These are phyloP conservation scores for Drosophila seguyi DNA, from an alignment of 1,140 invertebrate genomes.

Conservation along the genomic window DNA sequence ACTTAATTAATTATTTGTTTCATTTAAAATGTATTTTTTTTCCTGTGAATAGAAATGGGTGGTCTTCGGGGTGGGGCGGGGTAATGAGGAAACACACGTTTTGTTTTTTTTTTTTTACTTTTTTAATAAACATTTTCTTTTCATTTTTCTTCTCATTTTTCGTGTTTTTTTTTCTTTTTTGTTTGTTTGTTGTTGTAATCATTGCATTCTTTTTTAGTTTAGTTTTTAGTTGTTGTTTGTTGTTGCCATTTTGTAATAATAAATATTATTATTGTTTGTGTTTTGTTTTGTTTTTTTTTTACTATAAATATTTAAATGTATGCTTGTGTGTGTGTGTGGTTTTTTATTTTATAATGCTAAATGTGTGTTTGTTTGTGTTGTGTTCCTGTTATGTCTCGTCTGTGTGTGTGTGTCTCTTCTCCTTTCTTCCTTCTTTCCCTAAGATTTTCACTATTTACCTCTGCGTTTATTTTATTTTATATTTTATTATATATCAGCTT, in stretches of 20 bases:
- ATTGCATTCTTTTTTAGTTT: constrained; percentile 56
- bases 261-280: constrained; percentile 69
- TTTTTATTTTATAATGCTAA: constrained; percentile 50
- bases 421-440: constrained; percentile 45
- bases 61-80: background rate
- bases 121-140: constrained; percentile 78
- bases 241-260: constrained; percentile 70
- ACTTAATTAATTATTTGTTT: constrained; percentile 14
- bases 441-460: constrained; percentile 61
- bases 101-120: constrained; percentile 52
- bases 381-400: constrained; percentile 23
- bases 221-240: constrained; percentile 51
- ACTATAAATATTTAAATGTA: constrained; percentile 76
- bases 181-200: constrained; percentile 52
- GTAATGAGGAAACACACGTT: constrained; percentile 61
- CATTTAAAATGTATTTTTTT: background rate
- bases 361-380: constrained; percentile 42
- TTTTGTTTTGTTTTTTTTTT: constrained; percentile 68
- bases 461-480: constrained; percentile 60
- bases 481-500: constrained; percentile 72
- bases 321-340: constrained; percentile 36
- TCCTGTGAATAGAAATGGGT: constrained; percentile 36
- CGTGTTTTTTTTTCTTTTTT: constrained; percentile 41
- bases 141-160: constrained; percentile 58
- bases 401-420: constrained; percentile 17